phyloP scores from a whole-genome alignment of 2,113 vertebrate genomes.

The Sturnus vulgaris region DNA sequence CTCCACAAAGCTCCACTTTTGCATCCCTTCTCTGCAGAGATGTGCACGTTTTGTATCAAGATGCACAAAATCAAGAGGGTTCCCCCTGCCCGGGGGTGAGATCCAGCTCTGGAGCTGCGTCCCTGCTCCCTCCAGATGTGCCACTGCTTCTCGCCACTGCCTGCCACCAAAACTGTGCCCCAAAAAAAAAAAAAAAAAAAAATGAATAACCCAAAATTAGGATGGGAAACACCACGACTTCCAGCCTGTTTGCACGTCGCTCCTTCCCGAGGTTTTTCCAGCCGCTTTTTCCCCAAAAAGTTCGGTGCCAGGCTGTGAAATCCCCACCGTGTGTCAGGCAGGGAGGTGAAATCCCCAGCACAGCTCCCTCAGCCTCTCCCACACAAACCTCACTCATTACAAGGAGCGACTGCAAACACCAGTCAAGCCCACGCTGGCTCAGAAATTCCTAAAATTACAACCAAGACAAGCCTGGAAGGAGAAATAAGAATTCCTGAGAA shows the following conservation, averaged over 20 bases:
- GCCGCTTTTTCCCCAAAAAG: neutral
- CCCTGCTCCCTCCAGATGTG: fast-evolving
- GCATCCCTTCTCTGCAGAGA: neutral
- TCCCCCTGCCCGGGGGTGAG: neutral
- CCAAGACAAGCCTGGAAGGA: neutral
- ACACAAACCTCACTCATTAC: neutral
- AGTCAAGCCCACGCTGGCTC: neutral
- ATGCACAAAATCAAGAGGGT: neutral
- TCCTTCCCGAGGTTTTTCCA: neutral
- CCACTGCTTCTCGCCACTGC: neutral
- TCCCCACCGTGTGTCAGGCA: neutral
- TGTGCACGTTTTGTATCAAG: fast-evolving
- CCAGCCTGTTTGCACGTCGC: neutral
- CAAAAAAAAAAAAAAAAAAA: neutral
- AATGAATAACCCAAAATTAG: neutral
- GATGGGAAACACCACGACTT: neutral
- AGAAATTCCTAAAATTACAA: neutral
- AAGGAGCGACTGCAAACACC: neutral
- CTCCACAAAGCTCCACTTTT: neutral
- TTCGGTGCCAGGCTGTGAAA: neutral
- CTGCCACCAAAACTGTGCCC: neutral
- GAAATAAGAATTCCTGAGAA: neutral
- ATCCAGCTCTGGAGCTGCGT: neutral
- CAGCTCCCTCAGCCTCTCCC: neutral
- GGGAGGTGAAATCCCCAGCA: neutral